Conservation (phyloP, 2,113 vertebrate species). For the Neolamprologus sp. region DNA sequence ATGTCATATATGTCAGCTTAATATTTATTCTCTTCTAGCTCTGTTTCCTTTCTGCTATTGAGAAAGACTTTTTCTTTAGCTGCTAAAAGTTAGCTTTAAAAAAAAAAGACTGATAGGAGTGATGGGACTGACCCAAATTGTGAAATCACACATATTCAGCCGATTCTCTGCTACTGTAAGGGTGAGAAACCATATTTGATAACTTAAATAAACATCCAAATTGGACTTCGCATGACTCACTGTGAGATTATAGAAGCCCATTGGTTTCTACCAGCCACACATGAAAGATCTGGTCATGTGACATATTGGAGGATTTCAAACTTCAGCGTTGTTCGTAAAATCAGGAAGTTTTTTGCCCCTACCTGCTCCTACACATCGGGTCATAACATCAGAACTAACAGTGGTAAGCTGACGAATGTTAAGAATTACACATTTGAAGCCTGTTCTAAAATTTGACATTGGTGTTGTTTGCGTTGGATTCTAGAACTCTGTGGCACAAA, state of each 20-base stretch:
- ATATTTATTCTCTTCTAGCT: background rate
- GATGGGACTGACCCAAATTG: background rate
- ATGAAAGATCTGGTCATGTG: background rate
- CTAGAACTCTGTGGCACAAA: background rate
- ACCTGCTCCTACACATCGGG: background rate
- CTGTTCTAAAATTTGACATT: background rate
- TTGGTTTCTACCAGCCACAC: background rate
- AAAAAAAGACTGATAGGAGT: background rate
- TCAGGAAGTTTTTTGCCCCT: background rate
- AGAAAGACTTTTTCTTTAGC: background rate
- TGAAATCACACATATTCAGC: background rate
- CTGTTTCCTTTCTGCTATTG: background rate
- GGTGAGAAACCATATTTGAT: background rate
- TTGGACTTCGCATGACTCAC: rapidly evolving
- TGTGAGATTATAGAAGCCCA: background rate
- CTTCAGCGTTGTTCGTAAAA: background rate
- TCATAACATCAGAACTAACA: background rate
- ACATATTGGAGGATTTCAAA: background rate
- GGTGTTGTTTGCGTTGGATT: background rate
- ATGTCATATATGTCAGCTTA: background rate
- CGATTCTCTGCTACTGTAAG: background rate
- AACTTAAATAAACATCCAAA: background rate
- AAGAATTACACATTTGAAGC: background rate
- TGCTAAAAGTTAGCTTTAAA: background rate
- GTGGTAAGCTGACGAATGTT: background rate